Evolutionary conservation across 2,888 invertebrate genomes (phyloP), one percentile per base, ranked within the genome.

Genomic region (Hydrotaea diabolus): DNA sequence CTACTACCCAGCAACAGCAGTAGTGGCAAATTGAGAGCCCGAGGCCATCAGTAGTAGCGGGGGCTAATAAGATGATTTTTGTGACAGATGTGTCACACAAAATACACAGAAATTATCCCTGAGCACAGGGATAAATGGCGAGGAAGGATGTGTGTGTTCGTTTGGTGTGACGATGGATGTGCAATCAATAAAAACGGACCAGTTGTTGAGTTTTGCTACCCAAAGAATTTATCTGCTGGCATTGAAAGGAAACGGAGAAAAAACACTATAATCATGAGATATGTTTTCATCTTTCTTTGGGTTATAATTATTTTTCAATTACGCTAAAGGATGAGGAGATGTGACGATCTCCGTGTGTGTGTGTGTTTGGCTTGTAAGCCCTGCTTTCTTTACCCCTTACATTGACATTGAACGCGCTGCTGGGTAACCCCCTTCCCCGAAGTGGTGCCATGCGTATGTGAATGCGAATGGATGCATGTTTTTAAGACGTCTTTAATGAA

Each of bases 51-150:
- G 62, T 7, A 73, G 62, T n/a, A n/a, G n/a, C n/a, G n/a, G 49
- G 76, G 36, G 46, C 85, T 82, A 85, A 85, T 85, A 85, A 85
- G 77, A 85, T 85, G 85, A 85, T 82, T 82, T 79, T 85, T 80
- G 85, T 85, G 85, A 85, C 85, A 85, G 85, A 85, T 85, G 85
- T 82, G 85, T 77, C 82, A 77, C 19, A 80, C 78, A 49, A 69
- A 69, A 69, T 69, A 43, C 36, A 43, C 36, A 66, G 43, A 31
- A 66, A 39, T 66, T 66, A 39, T 39, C 62, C 62, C 31, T 9
- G 62, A 19, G 66, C 39, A 11, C 43, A 46, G 21, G 36, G 13
- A 57, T 57, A 9, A 66, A 77, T 43, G 13, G 13, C 9, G 21
- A 57, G 57, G 69, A 77, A 53, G 9, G 62, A 46, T 69, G 69